Evolutionary conservation across 1,140 invertebrate genomes (phyloP).

Genomic region (Adoxophyes honmai): DNA sequence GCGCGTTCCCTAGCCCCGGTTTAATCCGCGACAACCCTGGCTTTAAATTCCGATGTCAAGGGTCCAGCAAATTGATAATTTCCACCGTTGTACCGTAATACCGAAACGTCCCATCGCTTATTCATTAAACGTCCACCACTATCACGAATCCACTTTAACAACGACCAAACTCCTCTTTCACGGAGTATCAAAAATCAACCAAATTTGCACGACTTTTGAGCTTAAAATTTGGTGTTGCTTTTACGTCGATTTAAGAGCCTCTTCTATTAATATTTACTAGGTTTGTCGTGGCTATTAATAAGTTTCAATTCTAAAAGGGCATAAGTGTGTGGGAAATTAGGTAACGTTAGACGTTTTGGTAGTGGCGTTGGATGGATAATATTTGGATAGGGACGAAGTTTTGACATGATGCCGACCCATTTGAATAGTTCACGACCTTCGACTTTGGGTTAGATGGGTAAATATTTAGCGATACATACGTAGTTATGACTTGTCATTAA

Average conservation of each 20-base stretch:
- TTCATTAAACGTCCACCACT: slow-evolving; percentile 60
- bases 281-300: too few relatives aligned
- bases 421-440: slow-evolving; percentile 11
- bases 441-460: too few relatives aligned
- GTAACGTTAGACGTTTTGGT: too few relatives aligned
- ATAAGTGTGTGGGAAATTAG: too few relatives aligned
- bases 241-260: too few relatives aligned
- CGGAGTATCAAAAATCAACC: slow-evolving; percentile 20
- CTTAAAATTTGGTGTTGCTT: too few relatives aligned
- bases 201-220: too few relatives aligned
- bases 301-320: too few relatives aligned
- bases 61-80: slow-evolving; percentile 68
- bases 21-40: slow-evolving; percentile 9
- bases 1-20: not conserved
- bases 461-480: too few relatives aligned
- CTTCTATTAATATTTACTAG: too few relatives aligned
- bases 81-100: slow-evolving; percentile 40
- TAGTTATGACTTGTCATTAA: too few relatives aligned
- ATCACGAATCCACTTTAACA: slow-evolving; percentile 63
- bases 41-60: slow-evolving; percentile 42
- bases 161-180: slow-evolving; percentile 42
- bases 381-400: slow-evolving; percentile 5
- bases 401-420: slow-evolving; percentile 4
- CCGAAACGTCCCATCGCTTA: slow-evolving; percentile 57
- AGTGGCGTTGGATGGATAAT: not conserved